Evolutionary conservation across 2,888 invertebrate species (phyloP), one percentile per base, ranked within the genome.

Genomic region (Plusia festucae): DNA sequence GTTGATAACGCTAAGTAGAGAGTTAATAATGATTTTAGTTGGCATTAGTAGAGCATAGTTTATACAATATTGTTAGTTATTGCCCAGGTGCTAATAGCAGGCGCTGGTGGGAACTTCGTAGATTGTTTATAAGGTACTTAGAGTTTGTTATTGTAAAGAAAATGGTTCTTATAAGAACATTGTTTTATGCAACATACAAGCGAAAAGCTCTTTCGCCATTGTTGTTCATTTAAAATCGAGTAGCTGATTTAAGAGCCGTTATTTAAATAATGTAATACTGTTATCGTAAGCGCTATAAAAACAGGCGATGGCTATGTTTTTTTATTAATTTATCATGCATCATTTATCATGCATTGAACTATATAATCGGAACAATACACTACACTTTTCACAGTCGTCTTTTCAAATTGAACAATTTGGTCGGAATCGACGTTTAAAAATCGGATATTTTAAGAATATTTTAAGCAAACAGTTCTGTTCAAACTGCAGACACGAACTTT

Each of bases 401-500:
- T 40, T n/a, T 15, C n/a, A 40, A 40, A n/a, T 40, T n/a, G 40
- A 18, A 49, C 18, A 20, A 8, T 20, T 6, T 49, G 9, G 46
- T 20, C 2, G 11, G 8, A 2, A 18, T 9, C 16, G 7, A 15
- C 16, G 44, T 18, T 18, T 40, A 0, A 0, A 46, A 46, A 13
- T 40, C 30, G 16, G 51, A 46, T 20, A 16, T 40, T 49, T 69
- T 52, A 46, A 52, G 24, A 58, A 20, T 18, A 46, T 46, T 46
- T 46, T 18, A 69, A 20, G 18, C 75, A 52, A 69, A 16, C 15
- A 32, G 44, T 58, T 58, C 68, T 56, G 65, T 69, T 73, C 69
- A 62, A 67, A 70, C 53, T 63, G 66, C 70, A 78, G 78, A 78
- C 34, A 78, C 78, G 71, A 76, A 73, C 65, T 79, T 70, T 69